Evolutionary conservation across 2,888 invertebrate species (phyloP).

Genomic region (Himalopsyche tibetana): DNA sequence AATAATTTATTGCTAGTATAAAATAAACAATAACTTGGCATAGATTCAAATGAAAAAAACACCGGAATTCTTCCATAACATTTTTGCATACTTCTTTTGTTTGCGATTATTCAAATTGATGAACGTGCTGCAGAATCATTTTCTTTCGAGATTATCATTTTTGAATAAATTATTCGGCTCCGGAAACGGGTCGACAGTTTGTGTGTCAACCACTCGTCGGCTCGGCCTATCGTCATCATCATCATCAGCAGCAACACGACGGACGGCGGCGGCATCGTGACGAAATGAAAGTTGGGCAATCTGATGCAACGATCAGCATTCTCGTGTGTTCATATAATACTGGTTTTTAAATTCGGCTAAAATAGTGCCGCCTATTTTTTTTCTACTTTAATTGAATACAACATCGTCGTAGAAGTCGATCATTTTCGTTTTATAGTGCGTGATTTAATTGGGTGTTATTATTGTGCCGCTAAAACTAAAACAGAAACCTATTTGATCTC

Average conservation of each 20-base stretch:
- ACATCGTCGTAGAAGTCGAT: neutral
- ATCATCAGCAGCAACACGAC: neutral
- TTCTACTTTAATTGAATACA: neutral
- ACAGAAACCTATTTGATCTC: too few species aligned
- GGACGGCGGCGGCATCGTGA: neutral
- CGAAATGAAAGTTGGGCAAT: slow-evolving; percentile 9
- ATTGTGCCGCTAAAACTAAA: too few species aligned
- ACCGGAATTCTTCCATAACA: too few species aligned
- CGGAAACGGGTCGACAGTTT: slow-evolving; percentile 1
- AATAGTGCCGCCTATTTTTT: neutral
- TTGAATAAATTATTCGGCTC: slow-evolving; percentile 9
- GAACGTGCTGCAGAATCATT: neutral
- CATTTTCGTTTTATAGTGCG: neutral
- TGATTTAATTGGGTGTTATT: too few species aligned
- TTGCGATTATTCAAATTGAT: too few species aligned
- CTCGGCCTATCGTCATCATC: neutral
- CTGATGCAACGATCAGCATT: slow-evolving; percentile 12
- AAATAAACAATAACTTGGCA: too few species aligned
- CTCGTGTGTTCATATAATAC: slow-evolving; percentile 17
- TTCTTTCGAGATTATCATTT: neutral
- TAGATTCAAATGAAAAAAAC: too few species aligned
- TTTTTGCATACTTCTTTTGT: too few species aligned
- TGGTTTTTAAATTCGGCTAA: slow-evolving; percentile 20
- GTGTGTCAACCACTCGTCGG: slow-evolving; percentile 26
- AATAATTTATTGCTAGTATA: too few species aligned